Evolutionary conservation across 1,140 invertebrate genomes (phyloP), one percentile per base, ranked within the genome.

Genomic region (Copidosoma floridanum): DNA sequence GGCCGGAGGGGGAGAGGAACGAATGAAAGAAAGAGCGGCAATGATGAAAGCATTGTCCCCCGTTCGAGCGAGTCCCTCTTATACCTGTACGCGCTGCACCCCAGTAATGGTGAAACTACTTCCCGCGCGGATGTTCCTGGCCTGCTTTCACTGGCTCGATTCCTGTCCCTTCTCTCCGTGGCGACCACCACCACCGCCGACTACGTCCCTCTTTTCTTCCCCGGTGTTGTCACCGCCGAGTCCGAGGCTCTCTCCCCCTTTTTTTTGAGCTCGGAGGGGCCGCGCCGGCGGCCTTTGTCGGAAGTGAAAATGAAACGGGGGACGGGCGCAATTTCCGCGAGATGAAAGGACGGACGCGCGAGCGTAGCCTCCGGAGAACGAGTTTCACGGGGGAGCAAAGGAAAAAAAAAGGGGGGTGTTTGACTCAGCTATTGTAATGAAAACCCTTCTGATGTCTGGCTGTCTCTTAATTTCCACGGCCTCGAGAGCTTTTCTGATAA

Each of bases 21-120:
- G 57, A 68, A 73, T 68, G 67, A 77, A 78, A 77, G 73, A 78
- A 76, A 70, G 67, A 72, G 76, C 44, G 78, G 76, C 75, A 77
- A 79, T 76, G 77, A 80, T 81, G 75, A 79, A 80, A 81, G 77
- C 76, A 79, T 81, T 80, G 79, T 81, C 70, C 74, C n/a, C 71
- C 66, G 67, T 69, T 73, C 68, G 71, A 71, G 67, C 48, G 38
- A 58, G 65, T 61, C 61, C 68, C 61, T 61, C 43, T 60, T 47
- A 61, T 26, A 4, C 11, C 23, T 26, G 6, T 4, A 4, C 21
- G 12, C 8, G 1, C 11, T 14, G 7, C 2, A 0, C 43, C 14
- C 11, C n/a, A n/a, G n/a, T n/a, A n/a, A n/a, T n/a, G n/a, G n/a
- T n/a, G 35, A 26, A 21, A 12, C 18, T 47, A 47, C 32, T 32